Evolutionary conservation across 1,140 invertebrate species (phyloP), one percentile per base, ranked within the genome.

Genomic region (Rhyzopertha dominica): DNA sequence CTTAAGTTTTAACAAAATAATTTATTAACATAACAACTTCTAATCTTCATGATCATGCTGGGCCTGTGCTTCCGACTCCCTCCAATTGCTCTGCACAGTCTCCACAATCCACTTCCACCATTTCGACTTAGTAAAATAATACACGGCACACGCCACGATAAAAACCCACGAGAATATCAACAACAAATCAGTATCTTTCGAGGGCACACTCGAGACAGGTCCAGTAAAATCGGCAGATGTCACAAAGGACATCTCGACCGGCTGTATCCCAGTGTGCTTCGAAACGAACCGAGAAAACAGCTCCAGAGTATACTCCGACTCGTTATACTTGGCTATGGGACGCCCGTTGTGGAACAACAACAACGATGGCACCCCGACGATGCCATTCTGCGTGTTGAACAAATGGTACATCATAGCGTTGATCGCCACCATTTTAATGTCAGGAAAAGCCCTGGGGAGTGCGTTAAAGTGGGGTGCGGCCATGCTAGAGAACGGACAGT

Each of bases 301-400:
- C 37, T 87, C 79, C 18, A 93, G 73, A 12, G 79, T 86, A 53
- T 90, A 87, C 35, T 85, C 78, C 8, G 87, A 85, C 13, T 83
- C 82, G 71, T 95, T 94, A 50, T 87, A 94, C 70, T 90, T 88
- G 1, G 83, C 84, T 19, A 90, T 78, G 17, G 89, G 80, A 62
- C 87, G 80, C 0, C 90, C 90, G 72, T 95, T 95, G 62, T 97
- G 92, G 58, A 96, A 91, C 39, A 98, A 74, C 68, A 96, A 79
- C 8, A 97, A 65, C 23, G 91, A 94, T 25, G 93, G 93, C 17
- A 96, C 85, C 13, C 89, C 90, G n/a, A 94, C 83, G 49, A 95
- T 88, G 13, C 93, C 92, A 74, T 91, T 94, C 59, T 91, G 85
- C 0, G 90, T 87, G 69, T 95, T 95, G 22, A 93, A 85, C 31